Evolutionary conservation across 2,888 invertebrate species (phyloP), one percentile per base, ranked within the genome.

Genomic region (Erebia aethiops): DNA sequence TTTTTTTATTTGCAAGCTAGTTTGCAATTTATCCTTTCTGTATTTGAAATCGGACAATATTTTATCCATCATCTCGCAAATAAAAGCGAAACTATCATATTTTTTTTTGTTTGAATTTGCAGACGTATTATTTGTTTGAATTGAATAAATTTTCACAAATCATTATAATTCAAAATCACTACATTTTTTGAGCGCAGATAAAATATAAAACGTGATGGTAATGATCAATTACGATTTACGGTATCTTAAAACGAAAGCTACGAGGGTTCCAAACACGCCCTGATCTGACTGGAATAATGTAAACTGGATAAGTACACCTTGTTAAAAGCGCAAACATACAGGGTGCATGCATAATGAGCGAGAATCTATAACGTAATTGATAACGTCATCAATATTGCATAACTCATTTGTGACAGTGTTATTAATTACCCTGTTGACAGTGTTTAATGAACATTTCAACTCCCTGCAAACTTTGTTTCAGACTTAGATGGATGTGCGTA

Each of bases 331-430:
- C 54, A 65, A 65, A 65, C 61, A 57, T 57, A 13, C 41, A 56
- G 43, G 46, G 41, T 67, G 61, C 51, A 52, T 21, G 54, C 46
- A 51, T 65, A 73, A 69, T 69, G 63, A 63, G 16, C 14, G 58
- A 49, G 63, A 67, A 70, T 75, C 52, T 56, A 71, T 56, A 58
- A 18, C 57, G 56, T 72, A 67, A 64, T 69, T 69, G 61, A 69
- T 71, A 66, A 70, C 67, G 35, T 70, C 69, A 70, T 73, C 73
- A 69, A 73, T 74, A 74, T 71, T 69, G 64, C 61, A 71, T 65
- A 72, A 74, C 66, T 70, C 68, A 66, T 70, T 71, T 64, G 56
- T 66, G 71, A 67, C 65, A 52, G 68, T 51, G 64, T 65, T 69
- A 69, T 73, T 69, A 73, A 73, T 71, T 73, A 73, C 68, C 46